Conservation (phyloP, 2,888 invertebrate genomes). For the Tuberolachnus salignus region DNA sequence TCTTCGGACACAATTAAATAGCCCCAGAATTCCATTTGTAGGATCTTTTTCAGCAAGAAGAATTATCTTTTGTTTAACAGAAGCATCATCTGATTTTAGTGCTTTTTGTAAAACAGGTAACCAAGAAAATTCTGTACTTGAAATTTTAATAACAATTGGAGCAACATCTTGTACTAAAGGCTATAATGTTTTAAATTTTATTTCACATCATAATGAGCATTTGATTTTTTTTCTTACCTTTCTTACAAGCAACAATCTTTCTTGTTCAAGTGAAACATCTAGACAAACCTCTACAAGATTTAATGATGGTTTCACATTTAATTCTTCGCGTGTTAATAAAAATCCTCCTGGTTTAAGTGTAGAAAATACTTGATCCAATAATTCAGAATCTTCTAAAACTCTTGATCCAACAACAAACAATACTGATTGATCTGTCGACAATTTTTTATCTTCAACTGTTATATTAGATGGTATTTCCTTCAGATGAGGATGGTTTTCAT, state of each 20-base stretch:
- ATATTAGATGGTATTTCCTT: slow-evolving; percentile 66
- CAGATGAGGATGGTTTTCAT: slow-evolving; percentile 62
- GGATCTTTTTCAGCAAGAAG: slow-evolving; percentile 73
- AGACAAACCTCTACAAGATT: slow-evolving; percentile 64
- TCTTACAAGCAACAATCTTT: slow-evolving; percentile 67
- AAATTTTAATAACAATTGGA: slow-evolving; percentile 65
- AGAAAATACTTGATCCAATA: slow-evolving; percentile 64
- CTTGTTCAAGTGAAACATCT: slow-evolving; percentile 65
- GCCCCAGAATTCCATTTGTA: slow-evolving; percentile 82
- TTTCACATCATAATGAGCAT: background rate
- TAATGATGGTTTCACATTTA: slow-evolving; percentile 5
- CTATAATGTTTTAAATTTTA: slow-evolving; percentile 1
- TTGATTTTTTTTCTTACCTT: slow-evolving; percentile 62
- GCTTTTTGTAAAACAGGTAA: slow-evolving; percentile 64
- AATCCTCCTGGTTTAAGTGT: slow-evolving; percentile 69
- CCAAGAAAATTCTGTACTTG: slow-evolving; percentile 65
- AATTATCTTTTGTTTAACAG: slow-evolving; percentile 67
- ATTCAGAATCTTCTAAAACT: slow-evolving; percentile 65
- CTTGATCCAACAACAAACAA: slow-evolving; percentile 67
- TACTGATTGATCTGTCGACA: slow-evolving; percentile 66
- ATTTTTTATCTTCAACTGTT: slow-evolving; percentile 70
- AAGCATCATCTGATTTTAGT: slow-evolving; percentile 63
- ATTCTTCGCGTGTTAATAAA: slow-evolving; percentile 69
- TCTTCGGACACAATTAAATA: slow-evolving; percentile 82
- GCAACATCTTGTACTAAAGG: slow-evolving; percentile 63